Evolutionary conservation across 2,113 vertebrate genomes (phyloP).

Genomic region (Laterallus jamaicensis): DNA sequence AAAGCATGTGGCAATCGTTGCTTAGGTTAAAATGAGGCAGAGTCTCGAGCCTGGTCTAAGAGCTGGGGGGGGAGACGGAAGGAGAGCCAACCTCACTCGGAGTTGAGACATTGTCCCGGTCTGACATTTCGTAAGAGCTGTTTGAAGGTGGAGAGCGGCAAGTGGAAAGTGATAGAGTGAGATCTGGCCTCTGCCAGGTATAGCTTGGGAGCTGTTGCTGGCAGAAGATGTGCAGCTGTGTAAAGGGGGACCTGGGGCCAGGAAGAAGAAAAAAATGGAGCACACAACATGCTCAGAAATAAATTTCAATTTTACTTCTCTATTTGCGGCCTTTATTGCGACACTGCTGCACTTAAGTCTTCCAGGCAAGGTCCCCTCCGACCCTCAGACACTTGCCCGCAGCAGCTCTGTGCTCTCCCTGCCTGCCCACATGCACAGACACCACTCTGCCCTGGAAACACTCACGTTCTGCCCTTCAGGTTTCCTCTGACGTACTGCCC

Average conservation of each 20-base stretch:
- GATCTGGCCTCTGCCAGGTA: neutral
- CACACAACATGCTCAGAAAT: neutral
- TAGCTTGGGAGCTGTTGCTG: neutral
- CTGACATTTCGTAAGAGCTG: neutral
- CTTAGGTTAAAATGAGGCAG: neutral
- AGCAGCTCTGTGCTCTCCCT: neutral
- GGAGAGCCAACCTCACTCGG: neutral
- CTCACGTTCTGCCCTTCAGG: neutral
- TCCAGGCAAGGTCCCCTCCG: neutral
- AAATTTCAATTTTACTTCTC: conserved; percentile 19
- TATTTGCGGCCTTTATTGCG: conserved; percentile 6
- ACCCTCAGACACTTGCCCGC: neutral
- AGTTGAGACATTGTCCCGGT: neutral
- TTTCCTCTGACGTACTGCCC: neutral
- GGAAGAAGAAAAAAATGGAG: neutral
- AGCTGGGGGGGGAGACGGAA: neutral
- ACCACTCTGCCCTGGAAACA: neutral
- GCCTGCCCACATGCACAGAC: neutral
- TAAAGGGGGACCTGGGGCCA: conserved; percentile 9
- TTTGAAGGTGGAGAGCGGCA: neutral
- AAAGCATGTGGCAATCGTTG: neutral
- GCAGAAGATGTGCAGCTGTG: neutral
- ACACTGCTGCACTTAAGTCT: neutral
- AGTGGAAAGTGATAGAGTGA: neutral
- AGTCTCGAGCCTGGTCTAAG: neutral